phyloP scores from a whole-genome alignment of 2,797 vertebrate species.

The Typhlichthys eigenmanni region DNA sequence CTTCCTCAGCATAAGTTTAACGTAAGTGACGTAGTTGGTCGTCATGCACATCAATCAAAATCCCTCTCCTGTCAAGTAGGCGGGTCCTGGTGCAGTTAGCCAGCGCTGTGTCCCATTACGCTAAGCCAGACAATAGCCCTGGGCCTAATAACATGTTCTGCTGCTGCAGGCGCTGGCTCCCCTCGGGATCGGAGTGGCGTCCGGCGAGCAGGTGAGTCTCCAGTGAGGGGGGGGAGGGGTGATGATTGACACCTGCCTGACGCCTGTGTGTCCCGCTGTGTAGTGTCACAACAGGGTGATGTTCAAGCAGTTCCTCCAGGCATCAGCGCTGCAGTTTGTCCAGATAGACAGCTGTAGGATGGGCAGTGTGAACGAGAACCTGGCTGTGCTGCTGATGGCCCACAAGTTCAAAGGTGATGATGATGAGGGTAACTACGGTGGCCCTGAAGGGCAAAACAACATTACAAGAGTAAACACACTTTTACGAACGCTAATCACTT shows the following conservation, averaged over 20 bases:
- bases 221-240: background rate
- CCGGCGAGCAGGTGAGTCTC: slow-evolving; percentile 79
- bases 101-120: too few species aligned
- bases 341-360: slow-evolving; percentile 88
- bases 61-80: too few species aligned
- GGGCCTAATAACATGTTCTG: background rate
- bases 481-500: too few species aligned
- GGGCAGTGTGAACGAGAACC: slow-evolving; percentile 87
- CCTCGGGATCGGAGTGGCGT: slow-evolving; percentile 79
- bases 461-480: too few species aligned
- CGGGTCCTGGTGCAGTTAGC: too few species aligned
- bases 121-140: too few species aligned
- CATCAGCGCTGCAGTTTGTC: slow-evolving; percentile 82
- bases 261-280: slow-evolving; percentile 15
- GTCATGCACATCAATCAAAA: too few species aligned
- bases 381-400: slow-evolving; percentile 85
- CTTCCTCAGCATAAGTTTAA: too few species aligned
- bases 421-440: background rate
- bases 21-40: too few species aligned
- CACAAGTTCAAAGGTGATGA: slow-evolving; percentile 82
- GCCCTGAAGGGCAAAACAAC: too few species aligned
- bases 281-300: slow-evolving; percentile 85
- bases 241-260: background rate
- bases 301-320: slow-evolving; percentile 89
- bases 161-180: slow-evolving; percentile 77